Conservation (phyloP, 2,113 vertebrate species). For the Cyprinus carpio region DNA sequence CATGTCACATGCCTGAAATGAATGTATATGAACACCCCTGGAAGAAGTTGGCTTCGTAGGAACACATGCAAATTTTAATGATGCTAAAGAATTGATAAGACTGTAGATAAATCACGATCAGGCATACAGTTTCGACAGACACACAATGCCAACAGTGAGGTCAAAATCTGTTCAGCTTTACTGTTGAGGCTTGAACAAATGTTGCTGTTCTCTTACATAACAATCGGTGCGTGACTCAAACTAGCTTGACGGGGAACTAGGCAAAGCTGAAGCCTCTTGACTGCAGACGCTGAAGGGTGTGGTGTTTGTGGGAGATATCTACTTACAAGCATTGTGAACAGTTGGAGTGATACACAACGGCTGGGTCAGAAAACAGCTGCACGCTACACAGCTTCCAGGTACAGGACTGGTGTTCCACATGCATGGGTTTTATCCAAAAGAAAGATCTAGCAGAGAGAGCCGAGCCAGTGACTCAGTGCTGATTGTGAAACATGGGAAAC, state of each 20-base stretch:
- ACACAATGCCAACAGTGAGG: neutral
- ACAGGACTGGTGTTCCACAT: neutral
- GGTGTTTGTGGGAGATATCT: conserved; percentile 16
- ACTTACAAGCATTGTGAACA: conserved; percentile 4
- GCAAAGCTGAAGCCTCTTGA: conserved; percentile 10
- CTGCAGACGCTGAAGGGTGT: neutral
- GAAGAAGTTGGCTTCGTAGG: neutral
- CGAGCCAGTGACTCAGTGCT: conserved; percentile 41
- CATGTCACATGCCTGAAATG: too few species aligned
- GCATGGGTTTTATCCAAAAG: conserved; percentile 7
- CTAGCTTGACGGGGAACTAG: neutral
- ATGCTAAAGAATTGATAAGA: neutral
- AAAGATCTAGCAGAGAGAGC: neutral
- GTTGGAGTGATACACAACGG: neutral
- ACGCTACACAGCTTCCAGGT: neutral
- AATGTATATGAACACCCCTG: neutral
- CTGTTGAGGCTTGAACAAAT: neutral
- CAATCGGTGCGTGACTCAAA: conserved; percentile 17
- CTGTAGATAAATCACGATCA: neutral
- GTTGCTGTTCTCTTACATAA: conserved; percentile 35
- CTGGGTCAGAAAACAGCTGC: neutral
- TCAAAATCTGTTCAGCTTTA: neutral
- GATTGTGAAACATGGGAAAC: conserved; percentile 53
- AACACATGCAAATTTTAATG: neutral
- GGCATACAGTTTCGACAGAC: neutral